Evolutionary conservation across 2,113 vertebrate genomes (phyloP).

Genomic region (Prunella himalayana): DNA sequence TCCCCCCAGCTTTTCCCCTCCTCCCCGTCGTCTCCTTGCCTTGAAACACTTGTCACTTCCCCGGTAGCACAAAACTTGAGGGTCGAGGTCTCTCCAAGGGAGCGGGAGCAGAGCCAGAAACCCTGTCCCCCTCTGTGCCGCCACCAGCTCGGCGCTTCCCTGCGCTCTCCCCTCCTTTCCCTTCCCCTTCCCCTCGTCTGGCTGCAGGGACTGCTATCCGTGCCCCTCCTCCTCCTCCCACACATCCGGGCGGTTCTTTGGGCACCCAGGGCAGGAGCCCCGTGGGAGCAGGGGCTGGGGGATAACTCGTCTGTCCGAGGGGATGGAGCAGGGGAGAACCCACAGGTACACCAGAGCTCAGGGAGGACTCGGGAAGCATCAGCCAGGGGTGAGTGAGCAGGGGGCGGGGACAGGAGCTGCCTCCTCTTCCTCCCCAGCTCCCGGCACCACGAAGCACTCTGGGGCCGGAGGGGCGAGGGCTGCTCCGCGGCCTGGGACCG

Average conservation of each 20-base stretch:
- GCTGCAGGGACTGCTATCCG: neutral
- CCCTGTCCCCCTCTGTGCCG: neutral
- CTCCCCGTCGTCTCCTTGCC: neutral
- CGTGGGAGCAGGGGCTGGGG: neutral
- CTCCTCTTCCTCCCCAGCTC: conserved; percentile 14
- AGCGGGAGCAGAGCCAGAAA: neutral
- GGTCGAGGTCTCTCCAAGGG: conserved; percentile 2
- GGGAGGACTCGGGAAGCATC: conserved; percentile 44
- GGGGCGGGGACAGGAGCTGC: neutral
- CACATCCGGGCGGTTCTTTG: neutral
- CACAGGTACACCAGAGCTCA: conserved; percentile 55
- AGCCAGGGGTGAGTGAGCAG: conserved; percentile 14
- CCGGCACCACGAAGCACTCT: neutral
- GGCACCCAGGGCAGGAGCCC: neutral
- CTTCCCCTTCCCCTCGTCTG: neutral
- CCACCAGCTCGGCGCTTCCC: neutral
- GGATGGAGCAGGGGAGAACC: neutral
- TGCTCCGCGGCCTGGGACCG: neutral
- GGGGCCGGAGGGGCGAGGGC: neutral
- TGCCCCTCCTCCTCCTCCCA: neutral
- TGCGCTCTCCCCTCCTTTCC: neutral
- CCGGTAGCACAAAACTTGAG: conserved; percentile 19
- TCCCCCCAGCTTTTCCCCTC: neutral
- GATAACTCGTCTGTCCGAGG: neutral
- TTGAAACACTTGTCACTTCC: conserved; percentile 51